Evolutionary conservation across 2,888 invertebrate species (phyloP).

Genomic region (Teinopalpus imperialis): DNA sequence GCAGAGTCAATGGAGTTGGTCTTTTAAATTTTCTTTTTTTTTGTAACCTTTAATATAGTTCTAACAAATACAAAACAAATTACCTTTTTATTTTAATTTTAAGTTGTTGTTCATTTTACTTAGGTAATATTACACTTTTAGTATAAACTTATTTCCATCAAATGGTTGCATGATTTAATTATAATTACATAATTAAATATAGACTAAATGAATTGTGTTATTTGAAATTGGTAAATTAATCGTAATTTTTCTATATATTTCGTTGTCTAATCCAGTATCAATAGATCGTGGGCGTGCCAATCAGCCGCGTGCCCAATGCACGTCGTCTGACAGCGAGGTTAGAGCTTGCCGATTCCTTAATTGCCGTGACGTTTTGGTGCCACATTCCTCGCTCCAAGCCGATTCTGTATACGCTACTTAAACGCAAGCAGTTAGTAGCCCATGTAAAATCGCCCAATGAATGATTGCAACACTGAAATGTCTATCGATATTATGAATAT

Average conservation of each 20-base stretch:
- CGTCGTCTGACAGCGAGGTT: slow-evolving; percentile 73
- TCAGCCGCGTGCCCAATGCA: slow-evolving; percentile 71
- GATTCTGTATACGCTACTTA: slow-evolving; percentile 55
- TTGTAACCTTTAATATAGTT: too few relatives aligned
- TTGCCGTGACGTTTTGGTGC: slow-evolving; percentile 82
- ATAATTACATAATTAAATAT: too few relatives aligned
- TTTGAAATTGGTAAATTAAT: not conserved
- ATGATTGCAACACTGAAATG: slow-evolving; percentile 43
- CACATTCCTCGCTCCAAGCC: slow-evolving; percentile 58
- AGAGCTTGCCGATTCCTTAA: slow-evolving; percentile 81
- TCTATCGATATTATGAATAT: slow-evolving; percentile 18
- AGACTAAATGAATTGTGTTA: too few relatives aligned
- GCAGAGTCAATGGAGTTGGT: slow-evolving; percentile 10
- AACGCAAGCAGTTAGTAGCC: slow-evolving; percentile 40
- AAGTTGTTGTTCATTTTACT: too few relatives aligned
- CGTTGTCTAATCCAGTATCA: slow-evolving; percentile 35
- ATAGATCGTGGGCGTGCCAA: slow-evolving; percentile 50
- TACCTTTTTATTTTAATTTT: too few relatives aligned
- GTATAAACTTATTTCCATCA: too few relatives aligned
- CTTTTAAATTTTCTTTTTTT: not conserved
- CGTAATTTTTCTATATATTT: not conserved
- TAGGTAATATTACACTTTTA: too few relatives aligned
- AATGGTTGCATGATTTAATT: too few relatives aligned
- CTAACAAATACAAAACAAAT: too few relatives aligned
- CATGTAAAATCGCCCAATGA: slow-evolving; percentile 33